Conservation (phyloP, 2,113 vertebrate genomes). For the Phrynocephalus versicolor region DNA sequence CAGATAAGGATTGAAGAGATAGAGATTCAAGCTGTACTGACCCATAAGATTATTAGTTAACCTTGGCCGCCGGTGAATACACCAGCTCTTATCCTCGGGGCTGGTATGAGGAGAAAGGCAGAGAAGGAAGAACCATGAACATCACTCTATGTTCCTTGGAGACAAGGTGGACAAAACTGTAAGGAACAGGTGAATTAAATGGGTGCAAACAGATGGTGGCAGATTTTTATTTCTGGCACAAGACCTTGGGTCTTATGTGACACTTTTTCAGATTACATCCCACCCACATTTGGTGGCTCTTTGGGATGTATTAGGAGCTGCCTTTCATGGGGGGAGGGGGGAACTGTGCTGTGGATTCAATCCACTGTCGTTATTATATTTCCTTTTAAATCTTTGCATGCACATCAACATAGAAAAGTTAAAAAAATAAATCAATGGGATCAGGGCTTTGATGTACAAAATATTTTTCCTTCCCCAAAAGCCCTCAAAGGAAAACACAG, state of each 20-base stretch:
- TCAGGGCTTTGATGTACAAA: constrained; percentile 73
- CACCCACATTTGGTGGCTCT: not conserved
- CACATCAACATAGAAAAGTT: constrained; percentile 69
- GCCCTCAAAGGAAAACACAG: constrained; percentile 73
- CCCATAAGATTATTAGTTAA: not conserved
- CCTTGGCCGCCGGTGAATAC: not conserved
- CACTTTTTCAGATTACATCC: not conserved
- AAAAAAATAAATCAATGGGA: constrained; percentile 72
- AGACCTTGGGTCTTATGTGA: not conserved
- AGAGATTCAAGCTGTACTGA: not conserved
- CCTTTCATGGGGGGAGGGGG: too few relatives aligned
- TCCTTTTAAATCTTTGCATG: constrained; percentile 70
- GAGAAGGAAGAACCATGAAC: not conserved
- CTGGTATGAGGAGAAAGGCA: not conserved
- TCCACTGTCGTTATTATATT: not conserved
- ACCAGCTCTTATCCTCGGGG: not conserved
- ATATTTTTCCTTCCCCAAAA: constrained; percentile 71
- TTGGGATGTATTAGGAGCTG: not conserved
- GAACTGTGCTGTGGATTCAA: not conserved
- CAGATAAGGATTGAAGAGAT: too few relatives aligned
- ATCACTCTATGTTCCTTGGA: too few relatives aligned
- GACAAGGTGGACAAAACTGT: not conserved
- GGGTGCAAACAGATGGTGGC: not conserved
- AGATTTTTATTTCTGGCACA: not conserved
- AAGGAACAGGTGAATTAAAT: not conserved